These are phyloP conservation scores for Mnemiopsis leidyi DNA, from an alignment of 37 sponge, comb jelly and placozoan species.

Conservation along the genomic window DNA sequence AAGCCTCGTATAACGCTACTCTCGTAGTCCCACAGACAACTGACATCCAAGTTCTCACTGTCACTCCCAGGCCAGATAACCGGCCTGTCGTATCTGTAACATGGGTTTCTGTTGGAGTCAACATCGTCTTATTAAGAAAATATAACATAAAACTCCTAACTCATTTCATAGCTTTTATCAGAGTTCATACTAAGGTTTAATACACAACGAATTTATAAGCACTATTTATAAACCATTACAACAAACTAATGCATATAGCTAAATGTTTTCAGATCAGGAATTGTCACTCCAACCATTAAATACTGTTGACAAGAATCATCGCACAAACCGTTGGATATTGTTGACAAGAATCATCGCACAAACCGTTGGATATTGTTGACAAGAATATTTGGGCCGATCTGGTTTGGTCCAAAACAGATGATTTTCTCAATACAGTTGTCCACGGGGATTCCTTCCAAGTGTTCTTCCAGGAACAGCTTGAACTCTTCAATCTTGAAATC, in stretches of 20 bases:
- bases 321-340: constrained; percentile 69
- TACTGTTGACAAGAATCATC: too few relatives aligned
- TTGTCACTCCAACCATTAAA: too few relatives aligned
- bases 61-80: constrained; percentile 61
- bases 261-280: too few relatives aligned
- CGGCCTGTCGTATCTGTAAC: constrained; percentile 54
- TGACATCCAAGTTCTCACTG: constrained; percentile 42
- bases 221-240: too few relatives aligned
- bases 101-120: too few relatives aligned
- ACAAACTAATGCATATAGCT: too few relatives aligned
- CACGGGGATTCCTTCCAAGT: constrained; percentile 43
- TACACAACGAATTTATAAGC: too few relatives aligned
- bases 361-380: constrained; percentile 69
- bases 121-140: too few relatives aligned
- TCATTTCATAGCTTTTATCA: too few relatives aligned
- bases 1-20: constrained; percentile 87
- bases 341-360: constrained; percentile 86
- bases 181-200: too few relatives aligned
- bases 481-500: constrained; percentile 65
- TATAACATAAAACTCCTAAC: too few relatives aligned
- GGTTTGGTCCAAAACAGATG: constrained; percentile 86
- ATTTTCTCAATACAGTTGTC: constrained; percentile 72
- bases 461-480: constrained; percentile 62
- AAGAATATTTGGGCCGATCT: constrained; percentile 86
- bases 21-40: constrained; percentile 71